phyloP scores from a whole-genome alignment of 2,888 invertebrate genomes.

The Proisotoma minuta region DNA sequence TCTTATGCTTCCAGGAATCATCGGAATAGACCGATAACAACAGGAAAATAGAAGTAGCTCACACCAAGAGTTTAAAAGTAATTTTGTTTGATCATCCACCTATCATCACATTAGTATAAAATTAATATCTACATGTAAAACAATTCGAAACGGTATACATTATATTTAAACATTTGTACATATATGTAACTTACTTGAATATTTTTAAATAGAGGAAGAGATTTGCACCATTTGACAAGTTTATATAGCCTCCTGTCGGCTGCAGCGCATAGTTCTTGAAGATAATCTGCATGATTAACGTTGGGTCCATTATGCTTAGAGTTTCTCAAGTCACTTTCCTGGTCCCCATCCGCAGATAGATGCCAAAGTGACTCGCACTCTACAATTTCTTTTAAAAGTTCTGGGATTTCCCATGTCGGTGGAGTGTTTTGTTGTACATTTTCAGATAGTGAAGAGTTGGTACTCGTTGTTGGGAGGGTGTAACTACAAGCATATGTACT shows the following conservation, averaged over 20 bases:
- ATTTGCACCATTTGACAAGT: constrained; percentile 98
- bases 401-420: constrained; percentile 48
- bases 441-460: constrained; percentile 44
- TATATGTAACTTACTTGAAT: constrained; percentile 67
- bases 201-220: constrained; percentile 90
- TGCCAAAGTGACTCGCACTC: constrained; percentile 94
- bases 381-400: constrained; percentile 74
- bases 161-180: background rate
- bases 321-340: constrained; percentile 48
- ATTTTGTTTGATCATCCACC: constrained; percentile 96
- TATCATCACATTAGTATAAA: constrained; percentile 50
- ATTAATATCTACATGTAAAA: constrained; percentile 3
- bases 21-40: constrained; percentile 69
- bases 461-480: constrained; percentile 64
- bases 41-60: constrained; percentile 85
- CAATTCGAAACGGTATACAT: background rate
- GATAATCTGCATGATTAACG: constrained; percentile 74
- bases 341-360: constrained; percentile 72
- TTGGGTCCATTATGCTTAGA: constrained; percentile 47
- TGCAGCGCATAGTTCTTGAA: constrained; percentile 85
- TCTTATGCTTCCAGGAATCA: constrained; percentile 46
- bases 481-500: constrained; percentile 95
- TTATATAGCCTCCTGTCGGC: constrained; percentile 94
- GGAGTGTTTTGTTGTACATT: constrained; percentile 42
- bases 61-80: constrained; percentile 97